Evolutionary conservation across 2,797 vertebrate genomes (phyloP).

Genomic region (Enteromius trimaculatus): DNA sequence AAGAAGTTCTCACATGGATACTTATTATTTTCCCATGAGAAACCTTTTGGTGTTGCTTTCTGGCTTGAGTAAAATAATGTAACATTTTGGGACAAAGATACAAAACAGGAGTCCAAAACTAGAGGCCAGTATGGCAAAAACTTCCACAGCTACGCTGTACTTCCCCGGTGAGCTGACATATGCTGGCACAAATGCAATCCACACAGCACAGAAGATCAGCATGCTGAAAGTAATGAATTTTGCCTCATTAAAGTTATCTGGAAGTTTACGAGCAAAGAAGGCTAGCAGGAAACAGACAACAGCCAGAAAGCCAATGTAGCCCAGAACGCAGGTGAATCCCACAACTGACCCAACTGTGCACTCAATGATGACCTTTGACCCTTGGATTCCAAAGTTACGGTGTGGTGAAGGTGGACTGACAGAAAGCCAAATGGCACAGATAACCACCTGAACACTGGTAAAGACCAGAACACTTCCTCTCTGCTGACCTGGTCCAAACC

Average conservation of each 20-base stretch:
- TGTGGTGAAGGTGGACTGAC: conserved; percentile 68
- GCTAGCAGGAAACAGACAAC: conserved; percentile 60
- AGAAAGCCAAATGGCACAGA: conserved; percentile 62
- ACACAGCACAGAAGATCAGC: conserved; percentile 65
- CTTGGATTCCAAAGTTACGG: conserved; percentile 64
- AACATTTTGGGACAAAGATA: conserved; percentile 65
- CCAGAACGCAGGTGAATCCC: conserved; percentile 68
- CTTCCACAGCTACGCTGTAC: conserved; percentile 63
- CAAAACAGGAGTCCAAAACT: conserved; percentile 62
- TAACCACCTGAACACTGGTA: conserved; percentile 72
- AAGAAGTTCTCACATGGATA: neutral
- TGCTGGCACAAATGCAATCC: conserved; percentile 64
- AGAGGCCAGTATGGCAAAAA: conserved; percentile 65
- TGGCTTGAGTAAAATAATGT: conserved; percentile 65
- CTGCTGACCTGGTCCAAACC: conserved; percentile 69
- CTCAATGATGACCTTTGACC: conserved; percentile 71
- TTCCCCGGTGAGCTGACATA: conserved; percentile 69
- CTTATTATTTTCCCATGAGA: conserved; percentile 66
- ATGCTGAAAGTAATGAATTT: conserved; percentile 67
- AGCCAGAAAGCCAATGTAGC: conserved; percentile 62
- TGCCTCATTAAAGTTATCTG: conserved; percentile 64
- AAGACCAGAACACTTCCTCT: conserved; percentile 63
- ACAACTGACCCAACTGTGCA: conserved; percentile 70
- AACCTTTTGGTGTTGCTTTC: conserved; percentile 67
- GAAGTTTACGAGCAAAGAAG: conserved; percentile 63